phyloP scores from a whole-genome alignment of 2,888 invertebrate species.

The Psylliodes chrysocephalus region DNA sequence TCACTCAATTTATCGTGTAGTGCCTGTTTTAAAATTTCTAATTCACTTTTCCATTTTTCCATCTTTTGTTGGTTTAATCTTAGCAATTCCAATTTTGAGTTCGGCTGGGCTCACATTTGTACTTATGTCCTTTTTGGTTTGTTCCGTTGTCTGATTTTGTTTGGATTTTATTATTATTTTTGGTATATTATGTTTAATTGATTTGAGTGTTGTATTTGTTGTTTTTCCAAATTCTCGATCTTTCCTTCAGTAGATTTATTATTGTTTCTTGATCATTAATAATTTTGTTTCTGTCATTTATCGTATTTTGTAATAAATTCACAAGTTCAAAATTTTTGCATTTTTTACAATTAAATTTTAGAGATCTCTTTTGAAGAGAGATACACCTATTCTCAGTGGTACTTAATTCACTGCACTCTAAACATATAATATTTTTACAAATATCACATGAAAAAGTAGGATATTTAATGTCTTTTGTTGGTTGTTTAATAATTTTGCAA shows the following conservation, averaged over 20 bases:
- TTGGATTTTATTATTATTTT: background rate
- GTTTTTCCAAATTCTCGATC: background rate
- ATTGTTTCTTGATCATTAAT: constrained; percentile 3
- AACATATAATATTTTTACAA: background rate
- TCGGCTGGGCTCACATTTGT: constrained; percentile 2
- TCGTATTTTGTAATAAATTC: constrained; percentile 2
- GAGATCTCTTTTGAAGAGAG: constrained; percentile 3
- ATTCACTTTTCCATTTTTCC: constrained; percentile 12
- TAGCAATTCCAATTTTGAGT: constrained; percentile 7
- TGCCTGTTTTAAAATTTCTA: constrained; percentile 11
- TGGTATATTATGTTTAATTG: background rate
- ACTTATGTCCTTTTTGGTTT: constrained; percentile 7
- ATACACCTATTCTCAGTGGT: constrained; percentile 2
- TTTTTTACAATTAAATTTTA: constrained; percentile 5
- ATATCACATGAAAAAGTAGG: background rate
- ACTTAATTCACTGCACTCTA: constrained; percentile 2
- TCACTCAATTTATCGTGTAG: constrained; percentile 1
- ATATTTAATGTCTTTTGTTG: background rate
- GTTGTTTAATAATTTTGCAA: background rate
- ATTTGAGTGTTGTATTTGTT: background rate
- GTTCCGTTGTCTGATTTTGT: background rate
- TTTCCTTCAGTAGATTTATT: background rate
- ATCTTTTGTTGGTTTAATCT: constrained; percentile 3
- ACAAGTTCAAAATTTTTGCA: constrained; percentile 6
- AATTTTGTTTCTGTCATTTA: constrained; percentile 7